Percentiles rank a stretch among this genome's conserved stretches.
Conservation (phyloP, 2,797 vertebrate species). For the Garrulus glandarius region DNA sequence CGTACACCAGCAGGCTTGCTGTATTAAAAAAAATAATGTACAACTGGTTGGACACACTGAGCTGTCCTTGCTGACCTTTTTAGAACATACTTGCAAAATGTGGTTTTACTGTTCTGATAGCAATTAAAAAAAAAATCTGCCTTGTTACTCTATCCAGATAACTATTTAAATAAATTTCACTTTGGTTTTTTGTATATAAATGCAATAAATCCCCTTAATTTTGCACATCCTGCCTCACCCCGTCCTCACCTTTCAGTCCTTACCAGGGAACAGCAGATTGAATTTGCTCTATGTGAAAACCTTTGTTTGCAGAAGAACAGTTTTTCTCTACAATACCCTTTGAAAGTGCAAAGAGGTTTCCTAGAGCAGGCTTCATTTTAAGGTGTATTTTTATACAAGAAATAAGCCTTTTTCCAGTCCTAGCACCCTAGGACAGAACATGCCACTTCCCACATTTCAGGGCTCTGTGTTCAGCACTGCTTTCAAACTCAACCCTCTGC, state of each 20-base stretch:
- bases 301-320: background rate
- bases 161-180: background rate
- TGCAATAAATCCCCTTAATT: conserved; percentile 30
- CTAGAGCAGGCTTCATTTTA: background rate
- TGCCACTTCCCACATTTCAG: background rate
- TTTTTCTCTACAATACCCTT: background rate
- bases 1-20: background rate
- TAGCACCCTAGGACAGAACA: background rate
- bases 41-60: background rate
- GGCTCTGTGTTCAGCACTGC: background rate
- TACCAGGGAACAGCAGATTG: background rate
- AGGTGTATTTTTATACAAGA: conserved; percentile 17
- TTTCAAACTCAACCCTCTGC: background rate
- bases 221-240: conserved; percentile 14
- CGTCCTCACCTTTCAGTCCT: background rate
- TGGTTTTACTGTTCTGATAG: background rate
- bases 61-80: background rate
- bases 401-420: background rate
- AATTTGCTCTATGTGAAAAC: background rate
- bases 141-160: background rate
- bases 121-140: background rate
- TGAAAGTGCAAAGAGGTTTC: background rate
- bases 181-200: background rate
- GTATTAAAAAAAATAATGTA: background rate
- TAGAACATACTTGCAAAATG: background rate